Evolutionary conservation across 2,888 invertebrate species (phyloP).

Genomic region (Odontomyia ornata): DNA sequence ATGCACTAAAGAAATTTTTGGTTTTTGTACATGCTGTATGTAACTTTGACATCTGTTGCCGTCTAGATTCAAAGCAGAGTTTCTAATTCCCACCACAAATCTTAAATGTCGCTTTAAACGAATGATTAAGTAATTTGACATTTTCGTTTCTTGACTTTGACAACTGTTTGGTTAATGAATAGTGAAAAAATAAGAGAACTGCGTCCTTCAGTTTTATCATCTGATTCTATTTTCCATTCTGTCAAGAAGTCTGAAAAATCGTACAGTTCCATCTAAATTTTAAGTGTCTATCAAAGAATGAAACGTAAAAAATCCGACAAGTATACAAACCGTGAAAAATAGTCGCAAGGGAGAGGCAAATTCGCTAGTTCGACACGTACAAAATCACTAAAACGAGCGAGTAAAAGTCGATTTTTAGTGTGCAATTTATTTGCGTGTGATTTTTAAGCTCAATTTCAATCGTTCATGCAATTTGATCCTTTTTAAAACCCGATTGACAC

Average conservation of each 20-base stretch:
- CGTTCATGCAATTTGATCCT: no score
- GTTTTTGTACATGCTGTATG: no score
- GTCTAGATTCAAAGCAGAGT: neutral
- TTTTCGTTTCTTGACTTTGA: conserved; percentile 10
- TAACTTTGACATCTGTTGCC: no score
- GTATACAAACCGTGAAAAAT: neutral
- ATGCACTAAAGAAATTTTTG: no score
- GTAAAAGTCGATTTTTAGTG: conserved; percentile 12
- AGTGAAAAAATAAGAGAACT: conserved; percentile 28
- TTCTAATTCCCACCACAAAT: neutral
- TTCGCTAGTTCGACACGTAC: neutral
- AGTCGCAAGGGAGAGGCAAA: neutral
- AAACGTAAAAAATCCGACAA: conserved; percentile 26
- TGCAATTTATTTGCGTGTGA: neutral
- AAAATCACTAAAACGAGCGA: neutral
- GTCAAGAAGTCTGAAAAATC: neutral
- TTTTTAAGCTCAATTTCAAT: neutral
- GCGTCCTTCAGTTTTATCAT: conserved; percentile 14
- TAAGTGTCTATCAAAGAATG: conserved; percentile 6
- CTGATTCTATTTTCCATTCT: neutral
- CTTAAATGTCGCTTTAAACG: neutral
- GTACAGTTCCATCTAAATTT: neutral
- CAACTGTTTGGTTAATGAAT: conserved; percentile 17
- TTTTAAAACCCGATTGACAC: no score
- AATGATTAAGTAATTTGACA: conserved; percentile 19